These are phyloP conservation scores for Plecotus auritus DNA, from an alignment of 2,113 vertebrate genomes.

Conservation along the genomic window DNA sequence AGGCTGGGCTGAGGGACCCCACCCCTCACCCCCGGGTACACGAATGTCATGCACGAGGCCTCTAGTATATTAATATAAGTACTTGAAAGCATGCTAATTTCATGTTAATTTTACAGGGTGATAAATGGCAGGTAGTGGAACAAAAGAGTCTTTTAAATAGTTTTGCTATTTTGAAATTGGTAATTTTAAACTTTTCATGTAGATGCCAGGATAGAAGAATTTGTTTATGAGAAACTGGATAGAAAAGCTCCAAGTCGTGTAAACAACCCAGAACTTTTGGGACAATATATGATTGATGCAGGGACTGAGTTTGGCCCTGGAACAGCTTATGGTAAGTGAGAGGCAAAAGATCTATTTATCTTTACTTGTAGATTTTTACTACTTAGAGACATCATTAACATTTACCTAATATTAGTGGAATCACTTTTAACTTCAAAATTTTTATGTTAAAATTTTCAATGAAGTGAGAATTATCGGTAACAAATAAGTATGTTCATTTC, in stretches of 20 bases:
- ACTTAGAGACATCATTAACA: neutral
- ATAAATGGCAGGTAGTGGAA: neutral
- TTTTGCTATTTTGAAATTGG: constrained; percentile 55
- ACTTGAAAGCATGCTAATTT: constrained; percentile 21
- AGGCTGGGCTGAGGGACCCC: too few species aligned
- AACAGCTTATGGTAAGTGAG: constrained; percentile 93
- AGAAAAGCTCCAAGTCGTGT: constrained; percentile 94
- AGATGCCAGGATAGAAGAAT: constrained; percentile 98
- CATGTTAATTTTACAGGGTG: constrained; percentile 4
- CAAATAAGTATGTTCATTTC: neutral
- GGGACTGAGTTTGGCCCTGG: constrained; percentile 96
- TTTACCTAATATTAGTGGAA: neutral
- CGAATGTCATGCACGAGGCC: too few species aligned
- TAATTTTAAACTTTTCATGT: constrained; percentile 50
- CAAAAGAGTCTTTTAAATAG: neutral
- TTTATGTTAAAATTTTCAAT: constrained; percentile 29
- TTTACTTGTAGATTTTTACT: constrained; percentile 31
- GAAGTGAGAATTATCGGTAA: neutral
- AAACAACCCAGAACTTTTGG: constrained; percentile 96
- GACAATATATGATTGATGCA: constrained; percentile 95
- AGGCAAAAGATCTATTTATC: neutral
- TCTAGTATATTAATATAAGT: neutral
- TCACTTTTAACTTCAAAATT: constrained; percentile 29
- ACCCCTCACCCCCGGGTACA: too few species aligned
- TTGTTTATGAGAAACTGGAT: constrained; percentile 98